These are phyloP conservation scores for Galeruca laticollis DNA, from an alignment of 2,888 invertebrate genomes.

Conservation along the genomic window DNA sequence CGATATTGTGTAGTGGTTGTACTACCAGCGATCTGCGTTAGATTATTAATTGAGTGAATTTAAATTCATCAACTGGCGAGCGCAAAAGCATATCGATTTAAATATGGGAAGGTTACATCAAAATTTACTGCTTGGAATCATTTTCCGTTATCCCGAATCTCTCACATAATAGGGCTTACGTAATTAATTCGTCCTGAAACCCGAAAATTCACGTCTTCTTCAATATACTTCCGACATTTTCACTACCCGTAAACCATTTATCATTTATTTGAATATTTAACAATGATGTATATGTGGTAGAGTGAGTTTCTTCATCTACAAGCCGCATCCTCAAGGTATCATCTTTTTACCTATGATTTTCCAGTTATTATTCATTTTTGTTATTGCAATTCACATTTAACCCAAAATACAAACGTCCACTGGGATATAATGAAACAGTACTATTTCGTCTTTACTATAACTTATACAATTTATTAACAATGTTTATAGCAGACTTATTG, in stretches of 20 bases:
- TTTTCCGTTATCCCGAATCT: slow-evolving; percentile 12
- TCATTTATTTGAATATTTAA: slow-evolving; percentile 54
- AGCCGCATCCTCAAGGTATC: neutral
- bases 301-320: neutral
- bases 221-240: slow-evolving; percentile 27
- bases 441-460: too few relatives aligned
- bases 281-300: slow-evolving; percentile 40
- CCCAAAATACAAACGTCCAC: too few relatives aligned
- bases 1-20: neutral
- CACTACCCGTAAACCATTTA: slow-evolving; percentile 45
- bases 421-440: too few relatives aligned
- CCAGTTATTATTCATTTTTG: neutral
- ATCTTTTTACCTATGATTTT: neutral
- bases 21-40: neutral
- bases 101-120: slow-evolving; percentile 1
- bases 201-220: slow-evolving; percentile 25
- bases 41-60: neutral
- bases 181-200: slow-evolving; percentile 28
- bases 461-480: too few relatives aligned
- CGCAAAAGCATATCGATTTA: neutral
- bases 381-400: neutral
- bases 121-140: neutral
- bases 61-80: neutral
- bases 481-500: too few relatives aligned
- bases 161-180: slow-evolving; percentile 6